Percentiles rank a stretch among this genome's conserved stretches.
phyloP scores from a whole-genome alignment of 2,113 vertebrate species.

The Xenopus borealis region DNA sequence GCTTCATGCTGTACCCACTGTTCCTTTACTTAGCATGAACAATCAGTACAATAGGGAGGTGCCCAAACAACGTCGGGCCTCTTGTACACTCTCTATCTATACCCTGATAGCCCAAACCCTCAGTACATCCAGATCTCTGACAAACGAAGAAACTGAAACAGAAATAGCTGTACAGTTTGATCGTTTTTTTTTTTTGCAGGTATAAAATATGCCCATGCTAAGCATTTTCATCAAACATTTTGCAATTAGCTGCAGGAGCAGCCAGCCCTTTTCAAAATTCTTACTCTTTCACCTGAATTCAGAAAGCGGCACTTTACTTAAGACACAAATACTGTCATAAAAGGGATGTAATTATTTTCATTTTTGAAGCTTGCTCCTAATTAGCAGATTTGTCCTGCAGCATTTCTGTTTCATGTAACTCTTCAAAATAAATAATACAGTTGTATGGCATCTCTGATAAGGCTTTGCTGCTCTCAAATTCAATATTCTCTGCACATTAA shows the following conservation, averaged over 20 bases:
- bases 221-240: slow-evolving; percentile 61
- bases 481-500: slow-evolving; percentile 36
- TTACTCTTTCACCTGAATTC: slow-evolving; percentile 62
- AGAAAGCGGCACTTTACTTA: slow-evolving; percentile 61
- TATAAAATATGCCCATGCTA: slow-evolving; percentile 60
- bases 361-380: slow-evolving; percentile 62
- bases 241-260: slow-evolving; percentile 57
- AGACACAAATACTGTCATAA: slow-evolving; percentile 62
- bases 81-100: no score
- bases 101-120: no score
- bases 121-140: no score
- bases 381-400: slow-evolving; percentile 60
- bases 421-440: slow-evolving; percentile 61
- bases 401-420: slow-evolving; percentile 60
- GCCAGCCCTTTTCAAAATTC: slow-evolving; percentile 56
- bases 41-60: no score
- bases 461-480: slow-evolving; percentile 45
- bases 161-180: slow-evolving; percentile 1
- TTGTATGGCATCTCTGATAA: slow-evolving; percentile 62
- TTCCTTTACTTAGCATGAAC: no score
- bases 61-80: no score
- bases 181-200: slow-evolving; percentile 52
- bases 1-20: no score
- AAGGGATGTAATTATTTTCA: slow-evolving; percentile 60
- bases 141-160: neutral